Evolutionary conservation across 2,113 vertebrate species (phyloP).

Genomic region (Uria aalge): DNA sequence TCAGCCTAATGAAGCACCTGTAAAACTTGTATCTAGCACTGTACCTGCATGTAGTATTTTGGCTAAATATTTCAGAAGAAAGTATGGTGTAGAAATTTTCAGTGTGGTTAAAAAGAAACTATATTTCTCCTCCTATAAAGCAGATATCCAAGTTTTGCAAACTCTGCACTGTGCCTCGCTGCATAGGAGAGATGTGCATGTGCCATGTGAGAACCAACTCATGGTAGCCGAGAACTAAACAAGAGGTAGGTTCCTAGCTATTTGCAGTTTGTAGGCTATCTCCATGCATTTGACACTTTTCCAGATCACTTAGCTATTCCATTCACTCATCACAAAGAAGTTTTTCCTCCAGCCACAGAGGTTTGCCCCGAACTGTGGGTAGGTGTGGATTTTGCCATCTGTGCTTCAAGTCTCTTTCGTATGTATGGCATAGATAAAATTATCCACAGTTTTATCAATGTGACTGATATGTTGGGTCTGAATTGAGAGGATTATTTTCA

Average conservation of each 20-base stretch:
- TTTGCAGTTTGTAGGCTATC: neutral
- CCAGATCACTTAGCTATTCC: slow-evolving; percentile 5
- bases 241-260: neutral
- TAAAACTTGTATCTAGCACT: neutral
- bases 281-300: neutral
- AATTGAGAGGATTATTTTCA: slow-evolving; percentile 52
- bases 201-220: neutral
- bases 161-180: neutral
- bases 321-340: slow-evolving; percentile 17
- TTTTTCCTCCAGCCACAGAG: slow-evolving; percentile 45
- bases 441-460: neutral
- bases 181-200: neutral
- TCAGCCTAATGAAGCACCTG: neutral
- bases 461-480: slow-evolving; percentile 50
- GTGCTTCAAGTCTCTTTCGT: slow-evolving; percentile 6
- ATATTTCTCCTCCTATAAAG: neutral
- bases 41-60: neutral
- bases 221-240: neutral
- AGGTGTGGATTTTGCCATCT: slow-evolving; percentile 55
- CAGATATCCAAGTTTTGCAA: neutral
- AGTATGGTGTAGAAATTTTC: neutral
- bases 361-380: slow-evolving; percentile 54
- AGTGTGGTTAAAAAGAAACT: neutral
- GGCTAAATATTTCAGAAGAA: neutral
- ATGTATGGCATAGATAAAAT: slow-evolving; percentile 37